Percentiles rank a stretch among this genome's conserved stretches.
Evolutionary conservation across 2,797 vertebrate genomes (phyloP).

Genomic region (Arrhamphus sclerolepis): DNA sequence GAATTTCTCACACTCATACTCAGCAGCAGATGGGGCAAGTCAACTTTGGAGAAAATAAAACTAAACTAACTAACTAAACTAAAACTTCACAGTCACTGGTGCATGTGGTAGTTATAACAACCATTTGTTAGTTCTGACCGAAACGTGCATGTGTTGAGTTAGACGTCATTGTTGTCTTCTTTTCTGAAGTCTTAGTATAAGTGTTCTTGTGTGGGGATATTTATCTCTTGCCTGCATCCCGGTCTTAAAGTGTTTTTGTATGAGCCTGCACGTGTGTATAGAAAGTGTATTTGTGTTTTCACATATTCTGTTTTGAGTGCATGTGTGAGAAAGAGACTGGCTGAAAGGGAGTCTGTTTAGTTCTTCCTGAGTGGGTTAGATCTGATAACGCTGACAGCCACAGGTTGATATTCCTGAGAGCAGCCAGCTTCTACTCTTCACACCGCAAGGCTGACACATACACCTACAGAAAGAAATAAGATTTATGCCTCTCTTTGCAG

Average conservation of each 20-base stretch:
- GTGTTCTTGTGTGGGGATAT: background rate
- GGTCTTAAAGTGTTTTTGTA: slow-evolving; percentile 25
- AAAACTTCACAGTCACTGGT: no score
- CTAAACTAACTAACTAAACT: no score
- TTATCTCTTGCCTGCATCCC: slow-evolving; percentile 20
- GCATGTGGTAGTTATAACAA: no score
- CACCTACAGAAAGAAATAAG: slow-evolving; percentile 48
- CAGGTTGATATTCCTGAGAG: slow-evolving; percentile 78
- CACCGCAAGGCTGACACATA: slow-evolving; percentile 56
- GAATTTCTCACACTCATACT: no score
- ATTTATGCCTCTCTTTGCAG: slow-evolving; percentile 44
- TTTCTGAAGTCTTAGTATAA: background rate
- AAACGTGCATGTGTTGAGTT: background rate
- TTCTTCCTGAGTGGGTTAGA: slow-evolving; percentile 69
- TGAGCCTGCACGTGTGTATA: slow-evolving; percentile 12
- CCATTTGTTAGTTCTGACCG: no score
- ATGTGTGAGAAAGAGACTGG: slow-evolving; percentile 36
- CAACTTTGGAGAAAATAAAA: no score
- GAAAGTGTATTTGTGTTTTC: slow-evolving; percentile 25
- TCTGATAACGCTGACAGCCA: slow-evolving; percentile 78
- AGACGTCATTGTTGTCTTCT: no score
- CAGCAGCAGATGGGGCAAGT: no score
- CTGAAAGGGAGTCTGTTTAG: slow-evolving; percentile 62
- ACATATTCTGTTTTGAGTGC: slow-evolving; percentile 9
- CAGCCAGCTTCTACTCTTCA: slow-evolving; percentile 69